Base-by-base conservation (phyloP, 2,888 invertebrate species). In the Chironomus riparius region DNA sequence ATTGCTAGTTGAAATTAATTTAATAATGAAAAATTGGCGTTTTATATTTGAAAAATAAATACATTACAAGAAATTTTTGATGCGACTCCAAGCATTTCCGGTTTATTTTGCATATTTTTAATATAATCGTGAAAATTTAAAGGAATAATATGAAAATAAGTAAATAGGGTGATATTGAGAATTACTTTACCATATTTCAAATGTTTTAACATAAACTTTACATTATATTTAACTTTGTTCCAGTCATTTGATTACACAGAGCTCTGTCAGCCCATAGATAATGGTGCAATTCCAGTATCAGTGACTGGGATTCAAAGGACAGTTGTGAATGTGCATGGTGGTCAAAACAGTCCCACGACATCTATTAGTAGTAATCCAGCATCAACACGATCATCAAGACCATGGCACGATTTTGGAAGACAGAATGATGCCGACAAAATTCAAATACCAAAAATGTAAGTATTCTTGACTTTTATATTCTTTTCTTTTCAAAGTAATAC, bases 381-480 rank as follows among this genome's bases (percentile, higher is more conserved):
- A 82, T 87, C 89, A 80, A 85, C 88, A 79, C 88, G 92, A 78
- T 88, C 93, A 82, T 93, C 93, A 79, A 86, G 94, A 81, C 94
- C 94, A 79, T 95, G 94, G 95, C 95, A 95, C 85, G 96, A 95
- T 86, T 96, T 95, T 85, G 95, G 94, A 77, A 88, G 95, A 79
- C 95, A 95, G 83, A 94, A 94, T 82, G 95, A 96, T 84, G 94
- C 94, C 77, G 96, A 96, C 85, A 96, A 96, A 88, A 94, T 97
- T 83, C 95, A 97, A 87, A 97, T 97, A 87, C 95, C 96, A 84
- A 97, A 97, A 92, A 88, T 96, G 96, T 97, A 87, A 94, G 95
- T 92, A 82, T 50, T 38, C n/a, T n/a, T n/a, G 7, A 10, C 38
- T 38, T 10, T 10, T 7, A 5, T n/a, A n/a, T n/a, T n/a, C n/a